These are phyloP conservation scores for Alouatta palliata DNA, from an alignment of 2,113 vertebrate species.

Conservation along the genomic window DNA sequence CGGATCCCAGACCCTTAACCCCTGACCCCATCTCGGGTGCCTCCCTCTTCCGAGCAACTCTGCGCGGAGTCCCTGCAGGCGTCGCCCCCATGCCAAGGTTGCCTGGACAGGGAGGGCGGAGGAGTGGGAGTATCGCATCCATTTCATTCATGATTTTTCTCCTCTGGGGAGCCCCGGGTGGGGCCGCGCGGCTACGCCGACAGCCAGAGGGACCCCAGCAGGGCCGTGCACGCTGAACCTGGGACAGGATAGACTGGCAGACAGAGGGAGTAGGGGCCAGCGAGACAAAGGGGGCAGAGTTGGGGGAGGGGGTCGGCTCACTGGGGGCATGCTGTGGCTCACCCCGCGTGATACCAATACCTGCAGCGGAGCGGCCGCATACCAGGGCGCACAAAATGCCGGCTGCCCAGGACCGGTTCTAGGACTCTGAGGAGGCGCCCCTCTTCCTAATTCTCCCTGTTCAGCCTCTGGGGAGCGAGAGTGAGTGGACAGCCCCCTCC, in stretches of 20 bases:
- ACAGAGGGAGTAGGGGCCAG: neutral
- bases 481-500: neutral
- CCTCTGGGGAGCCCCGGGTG: constrained; percentile 12
- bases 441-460: neutral
- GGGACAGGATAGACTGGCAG: neutral
- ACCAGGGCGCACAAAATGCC: neutral
- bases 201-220: constrained; percentile 60
- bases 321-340: neutral
- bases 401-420: neutral
- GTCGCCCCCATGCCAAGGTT: constrained; percentile 53
- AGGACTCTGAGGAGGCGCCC: neutral
- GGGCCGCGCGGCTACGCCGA: constrained; percentile 14
- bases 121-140: constrained; percentile 52
- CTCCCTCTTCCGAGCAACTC: neutral
- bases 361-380: neutral
- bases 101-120: constrained; percentile 61
- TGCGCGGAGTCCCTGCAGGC: constrained; percentile 20
- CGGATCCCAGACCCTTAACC: neutral
- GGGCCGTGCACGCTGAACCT: neutral
- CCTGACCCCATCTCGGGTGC: neutral
- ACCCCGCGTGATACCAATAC: neutral
- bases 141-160: constrained; percentile 81
- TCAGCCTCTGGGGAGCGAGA: neutral
- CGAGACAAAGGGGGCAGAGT: constrained; percentile 27
- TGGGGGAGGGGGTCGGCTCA: neutral